These are phyloP conservation scores for Vanessa tameamea DNA, from an alignment of 1,140 invertebrate genomes.

Conservation along the genomic window DNA sequence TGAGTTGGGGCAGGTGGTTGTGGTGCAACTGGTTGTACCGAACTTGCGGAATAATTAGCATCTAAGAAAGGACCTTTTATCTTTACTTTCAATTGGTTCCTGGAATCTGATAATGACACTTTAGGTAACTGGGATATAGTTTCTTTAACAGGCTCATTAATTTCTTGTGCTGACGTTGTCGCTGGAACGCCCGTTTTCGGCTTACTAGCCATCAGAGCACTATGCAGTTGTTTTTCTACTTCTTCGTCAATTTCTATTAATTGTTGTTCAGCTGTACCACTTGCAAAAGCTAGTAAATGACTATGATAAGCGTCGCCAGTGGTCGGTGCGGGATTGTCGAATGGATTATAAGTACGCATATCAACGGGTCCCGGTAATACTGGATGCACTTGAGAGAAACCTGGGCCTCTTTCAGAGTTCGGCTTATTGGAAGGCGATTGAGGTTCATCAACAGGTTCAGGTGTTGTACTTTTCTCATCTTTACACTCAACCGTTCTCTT, in stretches of 20 bases:
- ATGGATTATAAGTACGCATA: constrained; percentile 90
- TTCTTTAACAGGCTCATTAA: constrained; percentile 77
- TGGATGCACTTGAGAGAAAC: constrained; percentile 84
- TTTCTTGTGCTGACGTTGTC: constrained; percentile 56
- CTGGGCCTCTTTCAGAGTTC: constrained; percentile 50
- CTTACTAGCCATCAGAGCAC: constrained; percentile 82
- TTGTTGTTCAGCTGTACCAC: constrained; percentile 84
- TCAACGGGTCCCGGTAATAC: constrained; percentile 91
- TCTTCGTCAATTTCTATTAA: constrained; percentile 89
- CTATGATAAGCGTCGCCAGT: constrained; percentile 78
- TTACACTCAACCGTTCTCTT: constrained; percentile 58
- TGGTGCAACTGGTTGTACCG: constrained; percentile 75
- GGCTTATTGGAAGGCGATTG: constrained; percentile 52
- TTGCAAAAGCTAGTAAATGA: constrained; percentile 85
- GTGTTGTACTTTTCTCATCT: constrained; percentile 55
- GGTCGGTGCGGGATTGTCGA: constrained; percentile 60
- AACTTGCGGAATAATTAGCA: constrained; percentile 85
- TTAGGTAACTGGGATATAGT: constrained; percentile 82
- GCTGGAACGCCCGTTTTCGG: constrained; percentile 49
- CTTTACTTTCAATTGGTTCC: constrained; percentile 93
- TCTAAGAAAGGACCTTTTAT: constrained; percentile 93
- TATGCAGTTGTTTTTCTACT: constrained; percentile 88
- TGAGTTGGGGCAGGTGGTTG: constrained; percentile 81
- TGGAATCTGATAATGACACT: constrained; percentile 86
- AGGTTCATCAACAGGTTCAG: constrained; percentile 51